Base-by-base conservation (phyloP, 1,140 invertebrate genomes). In the Aphelenchoides besseyi region DNA sequence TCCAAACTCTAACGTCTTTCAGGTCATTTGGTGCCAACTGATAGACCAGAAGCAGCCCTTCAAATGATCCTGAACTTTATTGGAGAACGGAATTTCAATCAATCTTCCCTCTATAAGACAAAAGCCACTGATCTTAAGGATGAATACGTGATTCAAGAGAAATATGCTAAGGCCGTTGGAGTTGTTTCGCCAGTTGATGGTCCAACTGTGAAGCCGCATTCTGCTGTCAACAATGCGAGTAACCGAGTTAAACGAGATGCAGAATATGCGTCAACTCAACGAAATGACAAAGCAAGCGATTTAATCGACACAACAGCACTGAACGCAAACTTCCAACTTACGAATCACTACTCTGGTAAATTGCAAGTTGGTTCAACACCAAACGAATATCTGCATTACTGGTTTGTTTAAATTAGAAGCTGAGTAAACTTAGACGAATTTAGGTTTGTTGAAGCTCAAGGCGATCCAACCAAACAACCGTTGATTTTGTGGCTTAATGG, bases 401-500 rank as follows among this genome's bases (percentile, higher is more conserved):
- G 55, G 55, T 59, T 12, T n/a, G n/a, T n/a, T n/a, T n/a, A n/a
- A n/a, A n/a, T n/a, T n/a, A n/a, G n/a, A n/a, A n/a, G n/a, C n/a
- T n/a, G n/a, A n/a, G n/a, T n/a, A n/a, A n/a, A n/a, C n/a, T n/a
- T n/a, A n/a, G n/a, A n/a, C n/a, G n/a, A 62, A 86, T 85, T 86
- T 59, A 59, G 55, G 5, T 59, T 88, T 79, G 82, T 87, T 33
- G 84, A 87, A 73, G 86, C 86, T 26, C 74, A 84, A 36, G 77
- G 74, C 23, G 80, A 85, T 72, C 86, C 87, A 9, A 54, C 68
- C 8, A 78, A 69, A 30, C 87, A 87, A 71, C 88, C 88, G 23
- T 18, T 88, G 2, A 77, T 88, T 2, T 70, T 88, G 26, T 88
- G 88, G 87, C 71, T 88, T 73, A 87, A 88, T 79, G 87, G 87